phyloP scores from a whole-genome alignment of 2,797 vertebrate genomes.

The Phyllotis vaccarum region DNA sequence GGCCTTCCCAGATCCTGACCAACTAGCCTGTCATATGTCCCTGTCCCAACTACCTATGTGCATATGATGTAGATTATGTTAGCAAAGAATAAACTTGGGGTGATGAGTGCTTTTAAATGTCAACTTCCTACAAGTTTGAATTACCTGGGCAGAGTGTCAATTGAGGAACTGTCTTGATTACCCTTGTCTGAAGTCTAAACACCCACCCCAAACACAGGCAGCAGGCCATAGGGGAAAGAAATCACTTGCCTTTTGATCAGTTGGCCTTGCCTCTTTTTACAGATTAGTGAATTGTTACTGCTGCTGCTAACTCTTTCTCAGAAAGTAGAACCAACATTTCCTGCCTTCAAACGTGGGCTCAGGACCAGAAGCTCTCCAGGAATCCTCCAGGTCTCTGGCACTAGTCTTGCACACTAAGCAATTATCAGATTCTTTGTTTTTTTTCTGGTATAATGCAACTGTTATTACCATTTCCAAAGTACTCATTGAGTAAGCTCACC shows the following conservation, averaged over 20 bases:
- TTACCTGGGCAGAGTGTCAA: background rate
- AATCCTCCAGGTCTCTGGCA: background rate
- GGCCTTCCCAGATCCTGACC: background rate
- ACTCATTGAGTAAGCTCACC: background rate
- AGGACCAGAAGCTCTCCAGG: background rate
- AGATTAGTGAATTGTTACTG: background rate
- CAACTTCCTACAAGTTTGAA: background rate
- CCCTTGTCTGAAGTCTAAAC: background rate
- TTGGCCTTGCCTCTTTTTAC: background rate
- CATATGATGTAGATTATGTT: background rate
- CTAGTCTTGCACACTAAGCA: background rate
- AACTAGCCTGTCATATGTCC: background rate
- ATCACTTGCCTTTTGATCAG: background rate
- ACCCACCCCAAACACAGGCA: background rate
- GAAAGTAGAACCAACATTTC: background rate
- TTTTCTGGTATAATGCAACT: background rate
- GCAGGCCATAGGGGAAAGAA: no score
- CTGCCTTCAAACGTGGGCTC: background rate
- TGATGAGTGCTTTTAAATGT: background rate
- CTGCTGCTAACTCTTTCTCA: background rate
- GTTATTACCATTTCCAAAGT: background rate
- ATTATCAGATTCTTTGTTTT: background rate
- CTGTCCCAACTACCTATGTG: background rate
- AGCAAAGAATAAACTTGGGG: background rate
- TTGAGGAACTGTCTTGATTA: background rate